Percentiles rank a stretch among this genome's conserved stretches.
phyloP scores from a whole-genome alignment of 2,888 invertebrate genomes.

The Amblyjoppa fuscipennis region DNA sequence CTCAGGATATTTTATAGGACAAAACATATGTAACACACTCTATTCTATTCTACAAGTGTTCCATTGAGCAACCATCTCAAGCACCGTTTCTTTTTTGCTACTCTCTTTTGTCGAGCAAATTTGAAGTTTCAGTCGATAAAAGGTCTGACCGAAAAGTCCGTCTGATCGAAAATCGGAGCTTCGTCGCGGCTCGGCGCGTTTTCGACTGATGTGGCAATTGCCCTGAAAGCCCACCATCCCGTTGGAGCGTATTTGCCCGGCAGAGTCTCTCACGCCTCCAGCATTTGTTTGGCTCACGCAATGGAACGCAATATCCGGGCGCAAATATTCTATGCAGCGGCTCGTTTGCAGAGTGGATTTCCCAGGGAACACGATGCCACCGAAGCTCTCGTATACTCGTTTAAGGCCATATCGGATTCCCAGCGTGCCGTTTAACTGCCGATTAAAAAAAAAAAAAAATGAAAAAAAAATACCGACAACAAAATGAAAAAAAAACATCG shows the following conservation, averaged over 20 bases:
- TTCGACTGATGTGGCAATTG: constrained; percentile 13
- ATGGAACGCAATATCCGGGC: constrained; percentile 29
- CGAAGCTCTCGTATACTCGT: constrained; percentile 5
- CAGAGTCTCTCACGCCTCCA: neutral
- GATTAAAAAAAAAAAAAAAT: neutral
- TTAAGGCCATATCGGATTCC: constrained; percentile 21
- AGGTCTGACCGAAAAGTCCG: too few species aligned
- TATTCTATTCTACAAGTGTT: too few species aligned
- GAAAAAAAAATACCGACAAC: neutral
- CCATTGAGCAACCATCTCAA: too few species aligned
- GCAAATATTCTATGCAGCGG: constrained; percentile 23
- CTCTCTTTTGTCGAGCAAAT: too few species aligned
- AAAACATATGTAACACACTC: too few species aligned
- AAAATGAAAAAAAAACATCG: neutral
- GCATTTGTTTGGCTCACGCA: constrained; percentile 22
- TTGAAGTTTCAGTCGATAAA: too few species aligned
- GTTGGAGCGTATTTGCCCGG: neutral
- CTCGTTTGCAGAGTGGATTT: neutral
- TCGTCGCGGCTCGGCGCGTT: constrained; percentile 16
- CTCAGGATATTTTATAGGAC: too few species aligned
- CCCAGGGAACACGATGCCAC: neutral
- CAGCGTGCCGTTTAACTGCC: neutral
- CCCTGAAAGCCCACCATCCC: neutral
- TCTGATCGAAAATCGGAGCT: neutral
- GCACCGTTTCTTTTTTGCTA: neutral